phyloP scores from a whole-genome alignment of 2,113 vertebrate genomes.

The Mugil cephalus region DNA sequence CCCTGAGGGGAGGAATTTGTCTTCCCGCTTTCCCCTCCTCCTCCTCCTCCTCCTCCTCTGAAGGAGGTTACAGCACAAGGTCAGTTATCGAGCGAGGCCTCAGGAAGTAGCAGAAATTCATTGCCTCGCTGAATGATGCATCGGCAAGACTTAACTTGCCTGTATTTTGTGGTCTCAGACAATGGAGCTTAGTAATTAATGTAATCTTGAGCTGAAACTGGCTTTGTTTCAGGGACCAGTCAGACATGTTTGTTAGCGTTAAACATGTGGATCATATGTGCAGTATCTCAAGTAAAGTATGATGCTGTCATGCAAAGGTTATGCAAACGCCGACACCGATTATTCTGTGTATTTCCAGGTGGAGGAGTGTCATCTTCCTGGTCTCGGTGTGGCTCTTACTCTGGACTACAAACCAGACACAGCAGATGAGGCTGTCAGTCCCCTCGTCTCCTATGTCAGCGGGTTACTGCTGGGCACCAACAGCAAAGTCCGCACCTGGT shows the following conservation, averaged over 20 bases:
- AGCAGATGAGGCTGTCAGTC: constrained; percentile 94
- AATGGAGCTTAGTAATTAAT: constrained; percentile 2
- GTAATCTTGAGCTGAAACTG: constrained; percentile 9
- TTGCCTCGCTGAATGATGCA: constrained; percentile 34
- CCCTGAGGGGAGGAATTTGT: constrained; percentile 37
- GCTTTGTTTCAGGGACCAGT: background rate
- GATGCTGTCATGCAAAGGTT: too few relatives aligned
- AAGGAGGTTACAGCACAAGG: constrained; percentile 45
- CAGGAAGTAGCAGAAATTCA: constrained; percentile 31
- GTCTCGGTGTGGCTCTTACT: constrained; percentile 95
- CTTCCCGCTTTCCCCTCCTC: constrained; percentile 8
- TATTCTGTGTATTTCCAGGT: constrained; percentile 83
- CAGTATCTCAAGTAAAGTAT: background rate
- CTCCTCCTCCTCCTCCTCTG: constrained; percentile 1
- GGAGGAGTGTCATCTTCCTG: constrained; percentile 97
- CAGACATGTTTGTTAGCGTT: background rate
- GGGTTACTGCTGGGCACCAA: constrained; percentile 97
- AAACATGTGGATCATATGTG: background rate
- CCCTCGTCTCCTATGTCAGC: constrained; percentile 96
- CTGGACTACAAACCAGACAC: constrained; percentile 94
- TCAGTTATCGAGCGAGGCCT: constrained; percentile 38
- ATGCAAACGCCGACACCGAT: too few relatives aligned
- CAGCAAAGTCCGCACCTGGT: constrained; percentile 97
- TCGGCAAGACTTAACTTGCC: constrained; percentile 18
- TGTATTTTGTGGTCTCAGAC: background rate